phyloP scores from a whole-genome alignment of 2,113 vertebrate genomes.

The Pomatostomus ruficeps region DNA sequence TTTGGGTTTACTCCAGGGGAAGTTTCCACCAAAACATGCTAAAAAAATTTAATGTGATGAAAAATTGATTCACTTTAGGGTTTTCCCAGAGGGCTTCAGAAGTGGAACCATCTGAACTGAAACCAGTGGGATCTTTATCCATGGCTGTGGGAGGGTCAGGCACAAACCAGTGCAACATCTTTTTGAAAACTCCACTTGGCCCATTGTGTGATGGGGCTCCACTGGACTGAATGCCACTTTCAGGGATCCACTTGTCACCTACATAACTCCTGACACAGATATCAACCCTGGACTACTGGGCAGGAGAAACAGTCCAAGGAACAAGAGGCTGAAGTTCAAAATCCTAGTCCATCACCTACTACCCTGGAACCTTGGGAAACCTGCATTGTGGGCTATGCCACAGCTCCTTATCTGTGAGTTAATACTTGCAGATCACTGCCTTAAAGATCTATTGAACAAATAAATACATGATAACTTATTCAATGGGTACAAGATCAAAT shows the following conservation, averaged over 20 bases:
- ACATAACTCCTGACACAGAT: not conserved
- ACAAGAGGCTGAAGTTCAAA: not conserved
- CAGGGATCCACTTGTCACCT: not conserved
- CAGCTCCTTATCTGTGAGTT: not conserved
- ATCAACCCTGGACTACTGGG: no score
- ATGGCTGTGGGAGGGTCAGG: not conserved
- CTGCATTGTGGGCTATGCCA: not conserved
- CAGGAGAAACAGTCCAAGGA: not conserved
- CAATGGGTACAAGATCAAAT: slow-evolving; percentile 5
- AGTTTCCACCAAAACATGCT: not conserved
- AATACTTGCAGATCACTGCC: not conserved
- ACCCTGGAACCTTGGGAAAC: not conserved
- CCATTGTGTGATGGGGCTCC: not conserved
- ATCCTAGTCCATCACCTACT: not conserved
- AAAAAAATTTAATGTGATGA: not conserved
- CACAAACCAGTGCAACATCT: not conserved
- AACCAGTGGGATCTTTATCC: not conserved
- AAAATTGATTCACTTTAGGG: not conserved
- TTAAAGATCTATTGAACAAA: not conserved
- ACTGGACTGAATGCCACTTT: not conserved
- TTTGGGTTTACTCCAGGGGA: not conserved
- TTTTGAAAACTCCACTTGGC: not conserved
- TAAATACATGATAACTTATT: not conserved
- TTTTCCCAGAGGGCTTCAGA: not conserved
- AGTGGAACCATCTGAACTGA: not conserved